Conservation (phyloP, 2,113 vertebrate genomes). For the Upupa epops region DNA sequence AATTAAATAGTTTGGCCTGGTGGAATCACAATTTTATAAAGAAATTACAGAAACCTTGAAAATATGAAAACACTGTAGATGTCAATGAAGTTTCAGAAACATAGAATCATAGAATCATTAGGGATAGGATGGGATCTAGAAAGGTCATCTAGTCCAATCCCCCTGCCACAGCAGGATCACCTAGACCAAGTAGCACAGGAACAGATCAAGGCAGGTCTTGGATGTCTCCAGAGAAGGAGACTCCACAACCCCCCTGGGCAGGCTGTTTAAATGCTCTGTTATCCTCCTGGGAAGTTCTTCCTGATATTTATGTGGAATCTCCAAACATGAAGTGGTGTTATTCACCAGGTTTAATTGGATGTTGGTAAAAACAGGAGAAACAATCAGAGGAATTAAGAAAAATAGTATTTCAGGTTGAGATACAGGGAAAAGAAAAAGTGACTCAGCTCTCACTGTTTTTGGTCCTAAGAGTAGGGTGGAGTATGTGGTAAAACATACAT, state of each 20-base stretch:
- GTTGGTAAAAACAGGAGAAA: background rate
- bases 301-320: no score
- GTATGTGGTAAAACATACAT: background rate
- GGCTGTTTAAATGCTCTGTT: no score
- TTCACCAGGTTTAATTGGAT: background rate
- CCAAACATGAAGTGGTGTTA: background rate
- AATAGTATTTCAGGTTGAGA: background rate
- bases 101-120: no score
- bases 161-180: no score
- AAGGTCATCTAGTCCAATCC: no score
- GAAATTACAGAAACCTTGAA: background rate
- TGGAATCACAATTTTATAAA: background rate
- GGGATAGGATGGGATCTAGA: no score
- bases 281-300: no score
- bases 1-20: background rate
- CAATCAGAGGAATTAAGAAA: background rate
- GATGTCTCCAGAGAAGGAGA: no score
- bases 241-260: no score
- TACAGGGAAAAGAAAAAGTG: background rate
- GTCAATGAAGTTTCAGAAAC: background rate
- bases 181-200: no score
- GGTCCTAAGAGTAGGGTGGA: background rate
- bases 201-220: no score
- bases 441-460: background rate
- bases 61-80: background rate